Percentiles rank a stretch among this genome's conserved stretches.
phyloP scores from a whole-genome alignment of 2,888 invertebrate species.

The Poecilus cupreus region DNA sequence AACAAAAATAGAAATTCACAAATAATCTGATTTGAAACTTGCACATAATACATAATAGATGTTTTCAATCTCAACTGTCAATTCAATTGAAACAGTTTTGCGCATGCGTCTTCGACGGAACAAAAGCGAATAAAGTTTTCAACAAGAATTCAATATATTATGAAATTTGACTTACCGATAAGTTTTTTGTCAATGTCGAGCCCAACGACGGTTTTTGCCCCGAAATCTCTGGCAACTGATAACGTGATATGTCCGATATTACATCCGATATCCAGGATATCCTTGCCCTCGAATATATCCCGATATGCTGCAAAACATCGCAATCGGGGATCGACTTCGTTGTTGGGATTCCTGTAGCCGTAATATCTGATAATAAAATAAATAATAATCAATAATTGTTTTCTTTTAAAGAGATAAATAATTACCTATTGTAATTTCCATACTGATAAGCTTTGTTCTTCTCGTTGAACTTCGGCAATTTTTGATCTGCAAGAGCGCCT shows the following conservation, averaged over 20 bases:
- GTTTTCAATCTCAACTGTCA: background rate
- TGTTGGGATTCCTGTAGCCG: conserved; percentile 91
- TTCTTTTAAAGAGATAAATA: conserved; percentile 12
- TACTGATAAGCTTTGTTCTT: conserved; percentile 90
- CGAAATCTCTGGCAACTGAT: conserved; percentile 89
- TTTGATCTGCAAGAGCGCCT: conserved; percentile 71
- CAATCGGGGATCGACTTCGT: conserved; percentile 88
- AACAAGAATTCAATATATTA: background rate
- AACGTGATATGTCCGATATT: conserved; percentile 97
- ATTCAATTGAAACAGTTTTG: background rate
- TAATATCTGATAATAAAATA: conserved; percentile 81
- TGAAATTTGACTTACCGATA: conserved; percentile 73
- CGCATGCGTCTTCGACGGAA: too few species aligned
- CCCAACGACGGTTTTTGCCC: conserved; percentile 90
- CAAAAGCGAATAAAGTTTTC: too few species aligned
- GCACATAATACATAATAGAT: background rate
- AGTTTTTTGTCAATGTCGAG: conserved; percentile 95
- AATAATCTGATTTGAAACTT: conserved; percentile 7
- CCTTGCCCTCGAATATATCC: conserved; percentile 91
- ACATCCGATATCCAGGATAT: conserved; percentile 97
- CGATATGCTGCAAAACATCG: conserved; percentile 85
- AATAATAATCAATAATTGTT: background rate
- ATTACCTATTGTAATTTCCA: conserved; percentile 94
- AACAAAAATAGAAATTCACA: background rate
- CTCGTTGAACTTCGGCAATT: conserved; percentile 81